phyloP scores from a whole-genome alignment of 2,797 vertebrate species.

The Nannoperca australis region DNA sequence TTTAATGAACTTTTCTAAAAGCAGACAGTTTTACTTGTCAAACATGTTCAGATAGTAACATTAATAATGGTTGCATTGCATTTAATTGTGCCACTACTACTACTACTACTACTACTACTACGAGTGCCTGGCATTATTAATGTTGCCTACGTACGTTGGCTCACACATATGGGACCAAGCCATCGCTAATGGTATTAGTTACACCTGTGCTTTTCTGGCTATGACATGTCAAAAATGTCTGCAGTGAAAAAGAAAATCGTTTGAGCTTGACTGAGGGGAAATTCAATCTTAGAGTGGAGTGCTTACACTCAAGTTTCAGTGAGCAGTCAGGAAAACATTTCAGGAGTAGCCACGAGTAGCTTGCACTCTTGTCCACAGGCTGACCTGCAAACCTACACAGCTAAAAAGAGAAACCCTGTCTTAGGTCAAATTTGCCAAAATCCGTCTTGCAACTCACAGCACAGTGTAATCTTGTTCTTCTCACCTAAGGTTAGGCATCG shows the following conservation, averaged over 20 bases:
- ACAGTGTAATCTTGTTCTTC: too few relatives aligned
- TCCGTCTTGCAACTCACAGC: too few relatives aligned
- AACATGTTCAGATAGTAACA: not conserved
- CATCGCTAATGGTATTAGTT: not conserved
- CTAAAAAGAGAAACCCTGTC: not conserved
- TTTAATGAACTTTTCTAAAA: not conserved
- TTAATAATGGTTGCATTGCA: not conserved
- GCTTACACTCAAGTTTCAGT: constrained; percentile 5
- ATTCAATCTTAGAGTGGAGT: constrained; percentile 31
- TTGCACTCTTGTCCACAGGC: constrained; percentile 1
- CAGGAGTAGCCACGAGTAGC: not conserved
- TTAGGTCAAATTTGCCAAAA: too few relatives aligned
- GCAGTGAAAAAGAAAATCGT: constrained; percentile 3
- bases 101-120: too few relatives aligned
- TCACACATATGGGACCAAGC: not conserved
- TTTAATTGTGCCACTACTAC: not conserved
- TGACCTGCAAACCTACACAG: constrained; percentile 7
- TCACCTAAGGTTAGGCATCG: not conserved
- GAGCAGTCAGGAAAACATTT: constrained; percentile 10
- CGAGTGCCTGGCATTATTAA: not conserved
- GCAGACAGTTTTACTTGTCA: not conserved
- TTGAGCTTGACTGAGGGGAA: constrained; percentile 16
- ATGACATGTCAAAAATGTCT: constrained; percentile 15
- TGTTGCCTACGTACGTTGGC: not conserved
- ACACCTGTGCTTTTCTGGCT: not conserved